phyloP scores from a whole-genome alignment of 2,888 invertebrate genomes.

The Cylloceria caligata region DNA sequence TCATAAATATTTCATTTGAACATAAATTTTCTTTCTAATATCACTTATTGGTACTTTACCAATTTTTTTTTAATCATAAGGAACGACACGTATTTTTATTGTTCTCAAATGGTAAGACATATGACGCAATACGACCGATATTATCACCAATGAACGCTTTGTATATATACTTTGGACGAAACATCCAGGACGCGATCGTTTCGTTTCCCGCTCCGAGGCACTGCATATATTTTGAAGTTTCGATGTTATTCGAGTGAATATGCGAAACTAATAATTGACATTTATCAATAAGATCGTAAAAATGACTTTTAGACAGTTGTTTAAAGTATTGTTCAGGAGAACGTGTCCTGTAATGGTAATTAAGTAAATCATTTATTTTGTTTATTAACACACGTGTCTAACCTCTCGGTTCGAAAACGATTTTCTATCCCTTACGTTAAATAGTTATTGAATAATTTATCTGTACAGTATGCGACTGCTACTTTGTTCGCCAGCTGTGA shows the following conservation, averaged over 20 bases:
- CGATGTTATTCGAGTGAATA: background rate
- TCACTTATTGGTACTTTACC: too few species aligned
- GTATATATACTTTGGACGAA: too few species aligned
- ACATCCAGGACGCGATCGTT: too few species aligned
- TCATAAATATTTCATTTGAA: too few species aligned
- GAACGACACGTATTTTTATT: too few species aligned
- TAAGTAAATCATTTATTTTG: constrained; percentile 11
- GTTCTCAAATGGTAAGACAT: too few species aligned
- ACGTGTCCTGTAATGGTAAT: constrained; percentile 70
- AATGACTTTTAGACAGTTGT: constrained; percentile 66
- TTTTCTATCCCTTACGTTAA: background rate
- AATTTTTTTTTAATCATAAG: too few species aligned
- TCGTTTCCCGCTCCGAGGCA: too few species aligned
- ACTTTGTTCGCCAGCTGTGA: constrained; percentile 71
- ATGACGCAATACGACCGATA: too few species aligned
- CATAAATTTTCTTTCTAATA: too few species aligned
- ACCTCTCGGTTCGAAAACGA: background rate
- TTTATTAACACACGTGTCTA: constrained; percentile 18
- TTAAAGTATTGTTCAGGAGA: constrained; percentile 67
- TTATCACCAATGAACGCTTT: too few species aligned
- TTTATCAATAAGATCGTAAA: background rate
- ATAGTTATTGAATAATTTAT: constrained; percentile 36
- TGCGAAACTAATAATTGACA: constrained; percentile 3
- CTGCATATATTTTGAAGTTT: constrained; percentile 35
- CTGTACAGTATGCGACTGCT: constrained; percentile 73